Conservation (phyloP, 2,113 vertebrate genomes). For the Cyanoramphus novaezelandiae region DNA sequence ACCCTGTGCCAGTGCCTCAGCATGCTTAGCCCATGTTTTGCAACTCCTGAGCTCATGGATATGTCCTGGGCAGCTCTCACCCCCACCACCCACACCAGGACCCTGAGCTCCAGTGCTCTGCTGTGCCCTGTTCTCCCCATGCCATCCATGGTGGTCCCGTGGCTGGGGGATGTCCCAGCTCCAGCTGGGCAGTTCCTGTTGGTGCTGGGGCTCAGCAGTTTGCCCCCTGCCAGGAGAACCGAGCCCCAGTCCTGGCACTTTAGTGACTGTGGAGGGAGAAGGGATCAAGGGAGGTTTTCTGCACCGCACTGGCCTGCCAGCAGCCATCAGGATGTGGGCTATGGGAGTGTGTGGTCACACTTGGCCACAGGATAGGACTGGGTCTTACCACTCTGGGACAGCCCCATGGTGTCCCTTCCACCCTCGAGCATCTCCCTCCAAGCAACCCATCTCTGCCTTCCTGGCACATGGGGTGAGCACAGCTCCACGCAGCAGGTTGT, state of each 20-base stretch:
- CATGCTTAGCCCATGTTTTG: neutral
- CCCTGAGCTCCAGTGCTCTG: fast-evolving
- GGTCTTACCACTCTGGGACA: neutral
- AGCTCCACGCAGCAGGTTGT: neutral
- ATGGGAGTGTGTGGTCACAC: neutral
- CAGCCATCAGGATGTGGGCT: neutral
- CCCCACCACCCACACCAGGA: fast-evolving
- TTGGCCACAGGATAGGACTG: neutral
- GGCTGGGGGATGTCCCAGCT: neutral
- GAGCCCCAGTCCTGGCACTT: neutral
- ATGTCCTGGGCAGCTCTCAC: neutral
- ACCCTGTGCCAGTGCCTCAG: neutral
- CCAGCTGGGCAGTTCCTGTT: fast-evolving
- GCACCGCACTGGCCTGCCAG: neutral
- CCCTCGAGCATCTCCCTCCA: neutral
- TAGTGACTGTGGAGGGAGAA: neutral
- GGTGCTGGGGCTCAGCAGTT: neutral
- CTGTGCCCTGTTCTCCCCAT: neutral
- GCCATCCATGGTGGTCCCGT: no score
- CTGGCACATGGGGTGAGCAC: fast-evolving
- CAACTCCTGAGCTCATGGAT: neutral
- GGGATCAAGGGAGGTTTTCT: neutral
- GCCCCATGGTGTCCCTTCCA: neutral
- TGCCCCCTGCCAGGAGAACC: neutral
- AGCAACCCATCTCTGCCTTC: neutral